Conservation (phyloP, 2,113 vertebrate genomes). For the Paradisaea rubra region DNA sequence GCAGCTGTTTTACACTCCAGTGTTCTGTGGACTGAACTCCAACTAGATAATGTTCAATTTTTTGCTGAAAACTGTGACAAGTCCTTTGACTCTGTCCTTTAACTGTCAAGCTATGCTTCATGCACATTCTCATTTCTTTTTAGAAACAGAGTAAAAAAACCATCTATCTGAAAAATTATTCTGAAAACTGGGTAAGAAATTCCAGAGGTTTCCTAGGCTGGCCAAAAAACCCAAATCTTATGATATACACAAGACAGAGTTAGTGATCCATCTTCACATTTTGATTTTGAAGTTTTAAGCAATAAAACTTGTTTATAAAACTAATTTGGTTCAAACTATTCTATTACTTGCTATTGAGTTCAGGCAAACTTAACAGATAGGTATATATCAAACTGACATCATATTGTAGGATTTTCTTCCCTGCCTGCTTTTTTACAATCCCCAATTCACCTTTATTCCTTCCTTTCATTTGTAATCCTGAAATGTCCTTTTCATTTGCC, state of each 20-base stretch:
- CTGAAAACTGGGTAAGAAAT: background rate
- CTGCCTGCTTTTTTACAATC: background rate
- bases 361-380: background rate
- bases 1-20: background rate
- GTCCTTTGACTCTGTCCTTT: background rate
- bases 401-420: background rate
- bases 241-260: background rate
- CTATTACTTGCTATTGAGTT: background rate
- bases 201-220: background rate
- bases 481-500: background rate
- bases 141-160: background rate
- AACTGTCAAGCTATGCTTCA: background rate
- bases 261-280: background rate
- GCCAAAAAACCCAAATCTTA: rapidly evolving
- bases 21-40: background rate
- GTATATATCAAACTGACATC: background rate
- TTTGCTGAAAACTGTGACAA: background rate
- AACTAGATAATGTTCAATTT: background rate
- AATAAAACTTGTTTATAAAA: conserved; percentile 13
- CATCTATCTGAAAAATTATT: background rate
- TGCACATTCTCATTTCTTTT: background rate
- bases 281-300: background rate
- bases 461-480: background rate
- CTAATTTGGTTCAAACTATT: background rate
- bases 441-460: background rate